phyloP scores from a whole-genome alignment of 2,888 invertebrate genomes.

The Protonemura montana region DNA sequence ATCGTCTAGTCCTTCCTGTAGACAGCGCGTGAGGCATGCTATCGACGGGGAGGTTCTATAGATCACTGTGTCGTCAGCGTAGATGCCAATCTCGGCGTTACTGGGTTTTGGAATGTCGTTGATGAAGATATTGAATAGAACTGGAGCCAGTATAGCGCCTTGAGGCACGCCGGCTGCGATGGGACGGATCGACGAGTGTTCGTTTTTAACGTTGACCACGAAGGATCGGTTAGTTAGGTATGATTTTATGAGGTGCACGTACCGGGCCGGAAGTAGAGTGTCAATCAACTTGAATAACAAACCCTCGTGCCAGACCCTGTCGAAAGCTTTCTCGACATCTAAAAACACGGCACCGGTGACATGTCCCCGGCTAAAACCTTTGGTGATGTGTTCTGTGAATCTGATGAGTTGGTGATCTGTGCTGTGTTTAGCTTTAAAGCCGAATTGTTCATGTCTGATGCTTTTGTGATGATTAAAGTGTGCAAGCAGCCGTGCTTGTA shows the following conservation, averaged over 20 bases:
- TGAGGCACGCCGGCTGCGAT: conserved; percentile 54
- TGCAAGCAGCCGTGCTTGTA: conserved; percentile 48
- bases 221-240: conserved; percentile 52
- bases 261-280: conserved; percentile 49
- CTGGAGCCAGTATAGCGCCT: conserved; percentile 51
- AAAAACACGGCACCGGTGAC: conserved; percentile 53
- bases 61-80: conserved; percentile 49
- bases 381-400: conserved; percentile 51
- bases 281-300: conserved; percentile 53
- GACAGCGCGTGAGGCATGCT: conserved; percentile 17
- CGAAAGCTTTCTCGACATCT: conserved; percentile 55
- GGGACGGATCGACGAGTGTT: conserved; percentile 41
- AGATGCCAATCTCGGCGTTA: conserved; percentile 46
- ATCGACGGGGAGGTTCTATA: not conserved
- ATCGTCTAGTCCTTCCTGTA: conserved; percentile 31
- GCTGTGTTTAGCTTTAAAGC: conserved; percentile 53
- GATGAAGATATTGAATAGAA: conserved; percentile 51
- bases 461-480: conserved; percentile 45
- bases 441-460: conserved; percentile 52
- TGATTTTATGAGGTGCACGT: conserved; percentile 50
- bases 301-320: conserved; percentile 55
- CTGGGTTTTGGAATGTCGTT: conserved; percentile 50
- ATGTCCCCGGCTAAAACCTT: conserved; percentile 51
- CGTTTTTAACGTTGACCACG: conserved; percentile 50
- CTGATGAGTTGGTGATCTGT: conserved; percentile 53